Evolutionary conservation across 2,113 vertebrate species (phyloP).

Genomic region (Pithys albifrons): DNA sequence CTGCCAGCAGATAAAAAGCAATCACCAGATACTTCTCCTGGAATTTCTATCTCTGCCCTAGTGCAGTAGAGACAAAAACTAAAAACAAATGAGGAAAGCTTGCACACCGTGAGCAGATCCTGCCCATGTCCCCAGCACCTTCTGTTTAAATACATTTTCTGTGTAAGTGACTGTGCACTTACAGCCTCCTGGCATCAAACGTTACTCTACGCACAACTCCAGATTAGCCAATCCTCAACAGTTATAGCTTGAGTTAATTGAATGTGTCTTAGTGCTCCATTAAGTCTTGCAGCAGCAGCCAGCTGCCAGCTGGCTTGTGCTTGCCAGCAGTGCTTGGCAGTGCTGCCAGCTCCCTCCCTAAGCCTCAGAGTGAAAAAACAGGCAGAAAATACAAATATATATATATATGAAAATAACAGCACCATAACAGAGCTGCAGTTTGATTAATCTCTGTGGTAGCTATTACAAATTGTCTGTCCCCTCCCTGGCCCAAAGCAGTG

Average conservation of each 20-base stretch:
- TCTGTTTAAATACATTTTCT: background rate
- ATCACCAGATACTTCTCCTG: background rate
- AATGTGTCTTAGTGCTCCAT: background rate
- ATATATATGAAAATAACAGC: background rate
- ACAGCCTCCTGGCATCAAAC: background rate
- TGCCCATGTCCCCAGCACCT: background rate
- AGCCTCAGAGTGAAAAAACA: background rate
- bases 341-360: background rate
- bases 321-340: background rate
- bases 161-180: background rate
- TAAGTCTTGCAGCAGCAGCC: background rate
- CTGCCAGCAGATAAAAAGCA: background rate
- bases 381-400: background rate
- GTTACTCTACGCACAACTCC: background rate
- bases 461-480: background rate
- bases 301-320: background rate
- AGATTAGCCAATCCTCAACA: background rate
- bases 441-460: background rate
- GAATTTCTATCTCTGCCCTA: background rate
- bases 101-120: fast-evolving
- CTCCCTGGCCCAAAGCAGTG: background rate
- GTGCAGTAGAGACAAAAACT: background rate
- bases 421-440: background rate
- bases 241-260: background rate
- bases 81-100: background rate